Percentiles rank a stretch among this genome's conserved stretches.
Conservation (phyloP, 2,113 vertebrate species). For the Apodemus speciosus region DNA sequence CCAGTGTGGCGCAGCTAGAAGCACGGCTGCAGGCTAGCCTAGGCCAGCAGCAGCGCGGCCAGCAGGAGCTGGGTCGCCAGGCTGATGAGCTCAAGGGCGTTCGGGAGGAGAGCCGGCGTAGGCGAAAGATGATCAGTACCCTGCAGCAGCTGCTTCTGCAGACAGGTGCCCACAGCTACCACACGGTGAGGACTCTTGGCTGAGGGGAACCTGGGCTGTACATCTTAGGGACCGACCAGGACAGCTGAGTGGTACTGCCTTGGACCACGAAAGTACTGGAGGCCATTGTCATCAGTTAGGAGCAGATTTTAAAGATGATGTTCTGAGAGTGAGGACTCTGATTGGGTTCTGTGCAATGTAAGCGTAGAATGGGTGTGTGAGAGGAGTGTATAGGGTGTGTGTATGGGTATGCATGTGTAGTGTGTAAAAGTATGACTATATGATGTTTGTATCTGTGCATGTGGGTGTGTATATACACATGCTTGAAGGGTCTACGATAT, state of each 20-base stretch:
- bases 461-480: neutral
- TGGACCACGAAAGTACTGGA: neutral
- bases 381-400: neutral
- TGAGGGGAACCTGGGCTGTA: neutral
- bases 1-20: slow-evolving; percentile 78
- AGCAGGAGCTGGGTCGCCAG: slow-evolving; percentile 77
- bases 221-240: neutral
- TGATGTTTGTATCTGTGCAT: neutral
- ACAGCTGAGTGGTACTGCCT: too few species aligned
- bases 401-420: neutral
- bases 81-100: slow-evolving; percentile 73
- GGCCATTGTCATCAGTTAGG: neutral
- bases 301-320: neutral
- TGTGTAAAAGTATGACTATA: neutral
- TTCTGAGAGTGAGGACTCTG: neutral
- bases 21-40: slow-evolving; percentile 75
- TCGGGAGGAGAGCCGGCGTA: slow-evolving; percentile 82
- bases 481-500: neutral
- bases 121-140: slow-evolving; percentile 83
- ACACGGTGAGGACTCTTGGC: slow-evolving; percentile 77
- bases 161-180: slow-evolving; percentile 80
- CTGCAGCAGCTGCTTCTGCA: slow-evolving; percentile 87
- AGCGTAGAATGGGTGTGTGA: neutral
- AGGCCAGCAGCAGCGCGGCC: slow-evolving; percentile 69
- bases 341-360: neutral